Evolutionary conservation across 2,113 vertebrate genomes (phyloP).

Genomic region (Callopanchax toddi): DNA sequence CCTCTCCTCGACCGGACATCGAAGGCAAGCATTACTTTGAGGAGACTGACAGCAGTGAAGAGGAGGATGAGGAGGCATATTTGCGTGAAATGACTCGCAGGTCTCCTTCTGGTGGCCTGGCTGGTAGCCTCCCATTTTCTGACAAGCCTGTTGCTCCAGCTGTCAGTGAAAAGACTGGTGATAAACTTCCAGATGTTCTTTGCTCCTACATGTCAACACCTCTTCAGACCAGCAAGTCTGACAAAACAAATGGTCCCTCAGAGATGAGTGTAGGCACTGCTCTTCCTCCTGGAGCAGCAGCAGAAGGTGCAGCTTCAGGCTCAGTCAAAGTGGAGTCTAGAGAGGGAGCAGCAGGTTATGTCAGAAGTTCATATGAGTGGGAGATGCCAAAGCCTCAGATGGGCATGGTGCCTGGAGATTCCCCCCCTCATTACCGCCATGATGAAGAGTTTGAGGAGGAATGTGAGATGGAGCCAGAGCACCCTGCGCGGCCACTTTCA

Average conservation of each 20-base stretch:
- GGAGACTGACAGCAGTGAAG: constrained; percentile 83
- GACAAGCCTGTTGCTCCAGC: constrained; percentile 53
- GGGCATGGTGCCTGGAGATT: constrained; percentile 76
- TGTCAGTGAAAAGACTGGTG: constrained; percentile 36
- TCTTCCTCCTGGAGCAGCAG: constrained; percentile 40
- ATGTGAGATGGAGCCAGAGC: constrained; percentile 81
- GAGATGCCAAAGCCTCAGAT: constrained; percentile 72
- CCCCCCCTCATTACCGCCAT: constrained; percentile 79
- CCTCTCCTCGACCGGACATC: constrained; percentile 79
- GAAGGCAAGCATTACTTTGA: constrained; percentile 78
- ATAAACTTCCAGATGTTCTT: constrained; percentile 70
- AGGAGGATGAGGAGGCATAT: constrained; percentile 78
- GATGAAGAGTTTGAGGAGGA: constrained; percentile 82
- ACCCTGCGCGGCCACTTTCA: constrained; percentile 83
- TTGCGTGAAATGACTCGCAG: constrained; percentile 71
- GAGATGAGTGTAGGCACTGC: constrained; percentile 80
- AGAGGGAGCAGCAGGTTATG: constrained; percentile 66
- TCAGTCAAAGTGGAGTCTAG: constrained; percentile 61
- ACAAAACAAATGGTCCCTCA: constrained; percentile 84
- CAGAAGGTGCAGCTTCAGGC: constrained; percentile 47
- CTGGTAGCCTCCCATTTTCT: constrained; percentile 45
- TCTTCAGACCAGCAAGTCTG: constrained; percentile 62
- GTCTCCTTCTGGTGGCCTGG: constrained; percentile 59
- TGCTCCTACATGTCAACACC: constrained; percentile 70
- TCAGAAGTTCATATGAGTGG: constrained; percentile 73